Base-by-base conservation (phyloP, 2,888 invertebrate species). In the Agelastica alni region DNA sequence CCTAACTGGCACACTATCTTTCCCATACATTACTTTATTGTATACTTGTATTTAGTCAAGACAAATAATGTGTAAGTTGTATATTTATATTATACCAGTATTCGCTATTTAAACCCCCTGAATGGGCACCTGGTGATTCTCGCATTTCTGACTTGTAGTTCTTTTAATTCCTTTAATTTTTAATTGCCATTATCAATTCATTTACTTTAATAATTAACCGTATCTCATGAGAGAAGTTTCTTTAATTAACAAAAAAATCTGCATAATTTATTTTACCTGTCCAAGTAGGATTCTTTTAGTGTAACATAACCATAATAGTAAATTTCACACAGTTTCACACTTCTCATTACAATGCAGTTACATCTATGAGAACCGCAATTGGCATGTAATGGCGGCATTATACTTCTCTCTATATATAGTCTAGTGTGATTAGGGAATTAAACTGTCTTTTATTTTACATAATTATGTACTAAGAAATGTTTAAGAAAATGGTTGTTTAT, bases 281-380 rank as follows among this genome's bases (percentile, higher is more conserved):
- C 5, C 16, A 13, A 34, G 16, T 34, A 2, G 10, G 16, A 34
- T 34, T 34, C 34, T 34, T 34, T 16, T 16, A 34, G 34, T 28
- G 28, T 28, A 28, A 4, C 28, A 28, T 28, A 28, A 7, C 34
- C 34, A 9, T 34, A 34, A 16, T 34, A 16, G 34, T 34, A 34
- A 7, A 44, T 44, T 44, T 44, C 44, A 44, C 44, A 32, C 31
- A 28, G 22, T 22, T 45, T 34, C 9, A 46, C 7, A 16, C 9
- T 32, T 9, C 34, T 12, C 20, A 36, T 34, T 45, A 20, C 18
- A 45, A 44, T 32, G 12, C 18, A 7, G 20, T 31, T 18, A 44
- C 34, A 26, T 42, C 16, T 26, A 43, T 43, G 43, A 17, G 51
- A 51, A 51, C 37, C 34, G 26, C 26, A 16, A 43, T 43, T 32